Percentiles rank a stretch among this genome's conserved stretches.
Evolutionary conservation across 1,140 invertebrate species (phyloP).

Genomic region (Drosophila pallidifrons): DNA sequence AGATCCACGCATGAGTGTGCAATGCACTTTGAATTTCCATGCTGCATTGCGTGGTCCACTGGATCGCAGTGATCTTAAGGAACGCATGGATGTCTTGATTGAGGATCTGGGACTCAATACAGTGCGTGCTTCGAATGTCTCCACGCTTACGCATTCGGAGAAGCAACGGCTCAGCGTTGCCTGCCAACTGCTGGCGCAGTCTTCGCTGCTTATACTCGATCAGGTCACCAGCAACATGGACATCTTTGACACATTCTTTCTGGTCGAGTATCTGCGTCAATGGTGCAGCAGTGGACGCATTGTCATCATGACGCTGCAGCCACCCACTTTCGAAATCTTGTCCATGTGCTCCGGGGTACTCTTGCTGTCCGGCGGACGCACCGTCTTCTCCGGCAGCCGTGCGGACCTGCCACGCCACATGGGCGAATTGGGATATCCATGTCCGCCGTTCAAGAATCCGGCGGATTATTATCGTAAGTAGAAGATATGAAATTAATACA

Average conservation of each 20-base stretch:
- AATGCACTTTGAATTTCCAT: conserved; percentile 93
- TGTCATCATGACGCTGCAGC: conserved; percentile 96
- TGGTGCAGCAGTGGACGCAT: conserved; percentile 95
- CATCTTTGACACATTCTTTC: conserved; percentile 97
- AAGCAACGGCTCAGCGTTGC: conserved; percentile 93
- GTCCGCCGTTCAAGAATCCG: conserved; percentile 97
- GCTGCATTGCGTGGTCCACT: conserved; percentile 89
- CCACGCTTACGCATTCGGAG: conserved; percentile 93
- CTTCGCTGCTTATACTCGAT: conserved; percentile 93
- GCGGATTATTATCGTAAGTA: conserved; percentile 97
- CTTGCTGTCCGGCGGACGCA: conserved; percentile 93
- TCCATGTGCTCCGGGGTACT: conserved; percentile 95
- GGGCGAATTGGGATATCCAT: conserved; percentile 96
- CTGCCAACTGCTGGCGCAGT: conserved; percentile 93
- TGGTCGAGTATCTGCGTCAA: conserved; percentile 96
- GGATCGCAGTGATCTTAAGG: conserved; percentile 88
- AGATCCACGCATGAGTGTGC: conserved; percentile 91
- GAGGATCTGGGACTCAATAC: conserved; percentile 95
- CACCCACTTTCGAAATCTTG: conserved; percentile 97
- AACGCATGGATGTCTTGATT: conserved; percentile 92
- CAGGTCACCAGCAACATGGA: conserved; percentile 97
- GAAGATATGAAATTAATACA: not conserved
- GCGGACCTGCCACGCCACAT: conserved; percentile 97
- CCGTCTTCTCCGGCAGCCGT: conserved; percentile 95
- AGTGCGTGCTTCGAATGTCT: conserved; percentile 92